Evolutionary conservation across 2,888 invertebrate species (phyloP).

Genomic region (Axea sp.): DNA sequence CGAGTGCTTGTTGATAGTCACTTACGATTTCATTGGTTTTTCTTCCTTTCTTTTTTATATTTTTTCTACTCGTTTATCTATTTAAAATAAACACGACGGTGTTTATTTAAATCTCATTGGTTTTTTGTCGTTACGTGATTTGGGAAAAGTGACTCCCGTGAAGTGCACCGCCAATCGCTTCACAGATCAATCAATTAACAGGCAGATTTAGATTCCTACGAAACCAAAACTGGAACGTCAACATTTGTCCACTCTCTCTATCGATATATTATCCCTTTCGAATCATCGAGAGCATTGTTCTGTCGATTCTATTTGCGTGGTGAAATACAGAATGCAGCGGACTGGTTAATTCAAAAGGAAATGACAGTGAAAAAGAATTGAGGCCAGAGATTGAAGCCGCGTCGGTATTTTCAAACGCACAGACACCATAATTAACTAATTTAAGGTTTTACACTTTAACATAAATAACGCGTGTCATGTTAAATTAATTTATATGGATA

Average conservation of each 20-base stretch:
- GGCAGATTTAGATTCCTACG: neutral
- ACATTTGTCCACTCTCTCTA: constrained; percentile 40
- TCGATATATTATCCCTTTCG: constrained; percentile 36
- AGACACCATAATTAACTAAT: constrained; percentile 43
- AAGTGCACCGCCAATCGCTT: neutral
- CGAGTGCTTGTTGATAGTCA: neutral
- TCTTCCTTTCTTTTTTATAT: neutral
- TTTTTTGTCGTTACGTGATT: constrained; percentile 10
- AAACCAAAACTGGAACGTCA: constrained; percentile 9
- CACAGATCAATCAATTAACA: constrained; percentile 10
- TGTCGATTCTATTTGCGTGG: constrained; percentile 25
- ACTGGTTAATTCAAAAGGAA: constrained; percentile 31
- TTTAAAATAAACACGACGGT: too few species aligned
- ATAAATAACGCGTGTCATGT: constrained; percentile 22
- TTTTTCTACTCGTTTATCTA: too few species aligned
- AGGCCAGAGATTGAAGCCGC: neutral
- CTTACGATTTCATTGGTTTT: constrained; percentile 3
- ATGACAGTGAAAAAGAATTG: constrained; percentile 1
- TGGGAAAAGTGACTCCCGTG: constrained; percentile 7
- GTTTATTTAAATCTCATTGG: too few species aligned
- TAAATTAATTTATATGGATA: constrained; percentile 29
- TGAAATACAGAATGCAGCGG: constrained; percentile 17
- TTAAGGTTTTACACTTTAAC: constrained; percentile 27
- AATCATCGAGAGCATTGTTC: constrained; percentile 44
- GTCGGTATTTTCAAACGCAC: constrained; percentile 23